phyloP scores from a whole-genome alignment of 2,113 vertebrate species.

The Tachycineta bicolor region DNA sequence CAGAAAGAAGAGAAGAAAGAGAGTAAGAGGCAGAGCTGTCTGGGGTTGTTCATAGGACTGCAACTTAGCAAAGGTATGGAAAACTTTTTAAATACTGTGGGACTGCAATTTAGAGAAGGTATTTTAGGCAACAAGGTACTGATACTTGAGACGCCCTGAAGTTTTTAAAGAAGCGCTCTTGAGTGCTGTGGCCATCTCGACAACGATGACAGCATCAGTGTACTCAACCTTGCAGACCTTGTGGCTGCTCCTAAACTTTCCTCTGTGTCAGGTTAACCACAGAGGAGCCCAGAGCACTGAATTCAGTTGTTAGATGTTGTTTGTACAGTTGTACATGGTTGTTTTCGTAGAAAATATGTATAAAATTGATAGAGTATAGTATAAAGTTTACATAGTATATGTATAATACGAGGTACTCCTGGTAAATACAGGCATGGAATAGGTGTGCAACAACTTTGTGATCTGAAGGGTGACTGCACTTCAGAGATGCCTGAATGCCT shows the following conservation, averaged over 20 bases:
- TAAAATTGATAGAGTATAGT: not conserved
- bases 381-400: not conserved
- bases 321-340: not conserved
- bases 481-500: not conserved
- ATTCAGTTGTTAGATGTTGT: not conserved
- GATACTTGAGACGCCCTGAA: no score
- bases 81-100: no score
- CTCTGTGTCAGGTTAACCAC: not conserved
- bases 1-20: no score
- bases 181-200: no score
- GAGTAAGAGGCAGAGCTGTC: no score
- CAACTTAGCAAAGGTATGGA: no score
- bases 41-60: no score
- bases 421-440: not conserved
- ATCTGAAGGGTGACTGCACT: not conserved
- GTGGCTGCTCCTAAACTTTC: not conserved
- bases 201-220: not conserved
- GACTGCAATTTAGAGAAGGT: no score
- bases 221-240: not conserved
- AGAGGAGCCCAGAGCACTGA: not conserved
- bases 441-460: rapidly evolving
- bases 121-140: no score
- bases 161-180: no score
- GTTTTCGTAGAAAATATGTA: not conserved
- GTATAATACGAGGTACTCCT: not conserved